Evolutionary conservation across 64 coral and sea anemone species (phyloP).

Genomic region (Montipora sp.): DNA sequence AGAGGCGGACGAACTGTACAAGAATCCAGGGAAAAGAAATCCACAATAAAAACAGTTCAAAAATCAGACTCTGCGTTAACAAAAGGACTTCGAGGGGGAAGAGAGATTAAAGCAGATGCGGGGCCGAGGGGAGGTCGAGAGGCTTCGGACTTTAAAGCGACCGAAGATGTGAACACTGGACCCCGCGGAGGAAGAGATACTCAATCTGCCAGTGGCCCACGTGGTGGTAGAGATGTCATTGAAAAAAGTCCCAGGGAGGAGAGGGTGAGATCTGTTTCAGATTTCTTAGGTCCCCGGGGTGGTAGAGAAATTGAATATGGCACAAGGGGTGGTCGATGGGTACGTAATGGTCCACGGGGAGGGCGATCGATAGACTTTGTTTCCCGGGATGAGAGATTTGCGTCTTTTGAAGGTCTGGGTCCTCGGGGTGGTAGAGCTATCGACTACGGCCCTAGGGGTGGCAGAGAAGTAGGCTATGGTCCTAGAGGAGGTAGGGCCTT

Average conservation of each 20-base stretch:
- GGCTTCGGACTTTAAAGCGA: not conserved
- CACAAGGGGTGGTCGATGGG: constrained; percentile 58
- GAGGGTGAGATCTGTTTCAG: constrained; percentile 25
- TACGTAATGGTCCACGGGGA: not conserved
- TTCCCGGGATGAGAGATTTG: constrained; percentile 66
- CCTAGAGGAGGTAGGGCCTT: constrained; percentile 45
- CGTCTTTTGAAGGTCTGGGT: not conserved
- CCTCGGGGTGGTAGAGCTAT: constrained; percentile 16
- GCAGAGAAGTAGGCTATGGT: not conserved
- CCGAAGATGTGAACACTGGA: not conserved
- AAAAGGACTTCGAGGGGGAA: constrained; percentile 19
- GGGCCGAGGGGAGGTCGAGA: constrained; percentile 37
- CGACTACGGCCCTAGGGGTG: not conserved
- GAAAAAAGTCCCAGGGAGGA: constrained; percentile 8
- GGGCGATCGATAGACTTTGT: constrained; percentile 64
- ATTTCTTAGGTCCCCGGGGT: constrained; percentile 38
- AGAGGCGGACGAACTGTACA: constrained; percentile 23
- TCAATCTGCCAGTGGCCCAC: constrained; percentile 20
- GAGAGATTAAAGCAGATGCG: not conserved
- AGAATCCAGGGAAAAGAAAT: not conserved
- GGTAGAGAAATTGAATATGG: constrained; percentile 23
- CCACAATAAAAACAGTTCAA: not conserved
- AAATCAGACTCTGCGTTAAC: not conserved
- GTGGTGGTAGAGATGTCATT: constrained; percentile 43
- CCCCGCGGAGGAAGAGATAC: constrained; percentile 49